phyloP scores from a whole-genome alignment of 2,888 invertebrate genomes.

The Ectemnius lituratus region DNA sequence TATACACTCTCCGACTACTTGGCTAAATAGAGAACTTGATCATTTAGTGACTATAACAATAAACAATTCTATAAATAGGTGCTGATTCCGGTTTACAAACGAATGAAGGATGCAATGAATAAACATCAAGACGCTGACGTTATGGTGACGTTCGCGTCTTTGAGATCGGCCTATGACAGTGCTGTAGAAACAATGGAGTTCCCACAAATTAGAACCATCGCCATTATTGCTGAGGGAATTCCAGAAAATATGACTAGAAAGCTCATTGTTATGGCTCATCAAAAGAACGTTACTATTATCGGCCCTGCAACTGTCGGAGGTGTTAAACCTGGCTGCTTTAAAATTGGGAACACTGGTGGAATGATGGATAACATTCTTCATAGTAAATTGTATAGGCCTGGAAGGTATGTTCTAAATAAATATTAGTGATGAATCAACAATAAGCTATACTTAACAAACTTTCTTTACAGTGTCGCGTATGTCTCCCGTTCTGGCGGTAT shows the following conservation, averaged over 20 bases:
- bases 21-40: too few relatives aligned
- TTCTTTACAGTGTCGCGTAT: constrained; percentile 88
- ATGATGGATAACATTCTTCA: constrained; percentile 99
- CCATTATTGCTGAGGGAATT: constrained; percentile 99
- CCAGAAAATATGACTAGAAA: constrained; percentile 99
- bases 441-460: neutral
- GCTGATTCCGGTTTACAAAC: constrained; percentile 91
- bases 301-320: constrained; percentile 98
- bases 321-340: constrained; percentile 98
- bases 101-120: constrained; percentile 96
- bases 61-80: constrained; percentile 54
- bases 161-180: constrained; percentile 98
- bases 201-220: constrained; percentile 96
- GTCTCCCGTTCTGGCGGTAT: constrained; percentile 99
- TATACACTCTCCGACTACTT: constrained; percentile 58
- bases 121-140: constrained; percentile 97
- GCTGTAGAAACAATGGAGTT: constrained; percentile 96
- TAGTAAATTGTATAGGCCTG: constrained; percentile 97
- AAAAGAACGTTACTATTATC: constrained; percentile 92
- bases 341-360: constrained; percentile 99
- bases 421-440: neutral
- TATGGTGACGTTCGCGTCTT: constrained; percentile 97
- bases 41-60: too few relatives aligned
- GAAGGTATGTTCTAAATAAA: constrained; percentile 80
- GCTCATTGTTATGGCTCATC: constrained; percentile 90